These are phyloP conservation scores for Lagocephalus sceleratus DNA, from an alignment of 2,797 vertebrate species.

Conservation along the genomic window DNA sequence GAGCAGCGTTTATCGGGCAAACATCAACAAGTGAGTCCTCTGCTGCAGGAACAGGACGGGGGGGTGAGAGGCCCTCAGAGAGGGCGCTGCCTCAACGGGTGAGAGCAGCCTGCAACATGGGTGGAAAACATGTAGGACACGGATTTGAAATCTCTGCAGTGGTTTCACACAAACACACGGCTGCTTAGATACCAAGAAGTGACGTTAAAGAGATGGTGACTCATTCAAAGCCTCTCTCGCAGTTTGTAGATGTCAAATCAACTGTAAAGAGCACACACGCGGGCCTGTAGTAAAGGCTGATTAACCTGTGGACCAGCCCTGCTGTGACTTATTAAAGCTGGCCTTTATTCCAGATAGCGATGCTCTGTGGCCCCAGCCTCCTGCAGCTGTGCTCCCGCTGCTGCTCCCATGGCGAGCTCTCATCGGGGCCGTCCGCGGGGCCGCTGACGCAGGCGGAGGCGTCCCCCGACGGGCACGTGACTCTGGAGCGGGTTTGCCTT, in stretches of 20 bases:
- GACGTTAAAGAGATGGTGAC: slow-evolving; percentile 29
- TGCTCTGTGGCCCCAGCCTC: no score
- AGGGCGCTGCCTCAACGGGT: no score
- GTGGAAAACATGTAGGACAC: neutral
- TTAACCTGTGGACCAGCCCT: no score
- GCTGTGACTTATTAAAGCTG: no score
- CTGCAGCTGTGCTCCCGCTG: no score
- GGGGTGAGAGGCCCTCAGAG: no score
- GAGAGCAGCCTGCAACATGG: neutral
- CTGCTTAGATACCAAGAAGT: slow-evolving; percentile 27
- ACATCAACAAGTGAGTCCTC: no score
- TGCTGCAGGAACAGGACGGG: no score
- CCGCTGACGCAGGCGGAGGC: slow-evolving; percentile 32
- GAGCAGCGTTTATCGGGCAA: neutral
- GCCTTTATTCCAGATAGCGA: no score
- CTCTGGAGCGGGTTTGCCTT: slow-evolving; percentile 44
- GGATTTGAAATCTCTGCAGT: slow-evolving; percentile 1
- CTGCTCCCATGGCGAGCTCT: neutral
- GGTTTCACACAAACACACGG: slow-evolving; percentile 17
- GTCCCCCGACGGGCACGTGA: slow-evolving; percentile 45
- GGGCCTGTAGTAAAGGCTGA: neutral
- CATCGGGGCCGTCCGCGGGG: slow-evolving; percentile 9
- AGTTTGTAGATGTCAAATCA: slow-evolving; percentile 20
- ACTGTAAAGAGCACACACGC: no score
- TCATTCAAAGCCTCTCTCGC: slow-evolving; percentile 20